phyloP scores from a whole-genome alignment of 2,113 vertebrate species.

The Hippocampus guttulatus region DNA sequence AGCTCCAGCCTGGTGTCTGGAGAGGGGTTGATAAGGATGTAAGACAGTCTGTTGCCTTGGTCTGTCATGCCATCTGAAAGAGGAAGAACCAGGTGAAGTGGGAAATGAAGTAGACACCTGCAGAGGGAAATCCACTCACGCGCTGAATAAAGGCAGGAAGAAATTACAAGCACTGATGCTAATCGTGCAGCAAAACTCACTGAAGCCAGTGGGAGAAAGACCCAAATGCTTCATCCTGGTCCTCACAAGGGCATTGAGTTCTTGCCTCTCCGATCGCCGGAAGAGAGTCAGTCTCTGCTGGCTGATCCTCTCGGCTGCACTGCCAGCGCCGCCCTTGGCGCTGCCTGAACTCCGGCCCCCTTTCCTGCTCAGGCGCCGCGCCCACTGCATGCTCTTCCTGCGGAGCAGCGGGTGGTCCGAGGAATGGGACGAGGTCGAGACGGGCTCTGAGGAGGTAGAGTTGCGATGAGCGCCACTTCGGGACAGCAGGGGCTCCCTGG shows the following conservation, averaged over 20 bases:
- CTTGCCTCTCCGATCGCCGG: conserved; percentile 77
- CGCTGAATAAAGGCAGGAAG: conserved; percentile 7
- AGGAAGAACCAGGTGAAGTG: conserved; percentile 38
- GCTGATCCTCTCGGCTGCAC: conserved; percentile 75
- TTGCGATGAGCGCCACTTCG: conserved; percentile 69
- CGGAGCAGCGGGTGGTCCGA: conserved; percentile 77
- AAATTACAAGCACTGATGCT: not conserved
- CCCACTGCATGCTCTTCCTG: conserved; percentile 83
- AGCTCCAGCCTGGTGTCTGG: conserved; percentile 80
- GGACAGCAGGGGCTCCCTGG: conserved; percentile 72
- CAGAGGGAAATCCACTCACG: conserved; percentile 29
- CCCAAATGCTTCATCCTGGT: conserved; percentile 79
- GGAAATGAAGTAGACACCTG: conserved; percentile 44
- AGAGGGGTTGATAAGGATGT: conserved; percentile 81
- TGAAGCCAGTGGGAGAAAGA: conserved; percentile 76
- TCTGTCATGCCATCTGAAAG: conserved; percentile 78
- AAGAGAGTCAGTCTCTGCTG: conserved; percentile 78
- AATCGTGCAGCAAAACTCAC: conserved; percentile 54
- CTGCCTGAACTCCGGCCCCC: conserved; percentile 66
- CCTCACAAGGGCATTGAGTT: conserved; percentile 75
- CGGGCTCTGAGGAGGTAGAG: conserved; percentile 75
- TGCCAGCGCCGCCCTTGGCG: conserved; percentile 68
- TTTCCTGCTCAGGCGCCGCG: conserved; percentile 75
- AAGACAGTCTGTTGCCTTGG: conserved; percentile 78
- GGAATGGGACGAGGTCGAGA: conserved; percentile 71